Evolutionary conservation across 2,113 vertebrate genomes (phyloP).

Genomic region (Rhinoderma darwinii): DNA sequence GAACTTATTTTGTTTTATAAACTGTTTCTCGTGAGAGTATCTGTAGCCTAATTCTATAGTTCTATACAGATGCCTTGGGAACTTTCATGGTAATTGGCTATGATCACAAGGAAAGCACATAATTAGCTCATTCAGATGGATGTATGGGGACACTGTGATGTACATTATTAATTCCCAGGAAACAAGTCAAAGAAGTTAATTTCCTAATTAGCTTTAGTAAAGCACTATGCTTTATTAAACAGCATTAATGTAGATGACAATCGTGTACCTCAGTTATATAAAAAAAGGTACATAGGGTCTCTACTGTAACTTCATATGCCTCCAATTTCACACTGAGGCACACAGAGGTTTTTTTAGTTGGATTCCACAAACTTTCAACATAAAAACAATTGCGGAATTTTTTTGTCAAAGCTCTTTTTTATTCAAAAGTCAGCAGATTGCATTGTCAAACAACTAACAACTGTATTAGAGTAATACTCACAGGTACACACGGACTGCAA

Average conservation of each 20-base stretch:
- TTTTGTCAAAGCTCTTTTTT: too few species aligned
- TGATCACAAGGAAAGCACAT: background rate
- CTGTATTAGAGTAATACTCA: too few species aligned
- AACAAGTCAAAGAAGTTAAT: background rate
- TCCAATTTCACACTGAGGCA: too few species aligned
- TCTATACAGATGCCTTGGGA: background rate
- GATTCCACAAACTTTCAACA: too few species aligned
- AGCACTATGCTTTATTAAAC: slow-evolving; percentile 1
- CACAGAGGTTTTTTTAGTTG: too few species aligned
- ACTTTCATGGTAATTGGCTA: background rate
- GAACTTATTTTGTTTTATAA: background rate
- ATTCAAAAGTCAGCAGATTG: too few species aligned
- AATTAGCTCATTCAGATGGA: background rate
- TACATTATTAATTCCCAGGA: background rate
- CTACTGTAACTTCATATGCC: too few species aligned
- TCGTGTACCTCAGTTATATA: background rate
- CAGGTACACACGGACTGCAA: too few species aligned
- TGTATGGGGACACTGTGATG: background rate
- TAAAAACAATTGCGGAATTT: too few species aligned
- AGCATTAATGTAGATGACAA: slow-evolving; percentile 4
- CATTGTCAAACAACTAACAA: too few species aligned
- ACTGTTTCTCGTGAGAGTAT: background rate
- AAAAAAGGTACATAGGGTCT: too few species aligned
- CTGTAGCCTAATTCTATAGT: background rate
- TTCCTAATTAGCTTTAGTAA: background rate